Evolutionary conservation across 2,888 invertebrate species (phyloP), one percentile per base, ranked within the genome.

Genomic region (Cephus nigrinus): DNA sequence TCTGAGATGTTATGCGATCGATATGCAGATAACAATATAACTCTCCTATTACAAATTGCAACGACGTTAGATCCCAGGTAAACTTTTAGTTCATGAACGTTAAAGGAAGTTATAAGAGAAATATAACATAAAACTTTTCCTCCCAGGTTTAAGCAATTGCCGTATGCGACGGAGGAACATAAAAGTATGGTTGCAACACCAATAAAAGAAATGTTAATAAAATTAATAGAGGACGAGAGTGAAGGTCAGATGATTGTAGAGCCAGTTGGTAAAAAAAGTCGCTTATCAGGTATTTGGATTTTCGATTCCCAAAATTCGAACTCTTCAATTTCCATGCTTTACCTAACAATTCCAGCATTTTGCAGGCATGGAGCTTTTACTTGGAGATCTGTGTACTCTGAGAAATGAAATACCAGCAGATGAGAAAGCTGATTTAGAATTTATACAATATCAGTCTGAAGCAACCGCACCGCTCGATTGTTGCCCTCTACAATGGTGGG

Each of bases 401-500:
- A 87, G 87, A 75, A 77, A 82, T 40, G 89, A 88, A 69, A 91
- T 92, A 88, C 88, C 92, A 12, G 88, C 90, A 1, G 89, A 91
- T 76, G 92, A 92, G 78, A 91, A 91, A 76, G 92, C 92, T 0
- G 90, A 92, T 77, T 87, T 92, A 15, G 90, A 90, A 80, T 78
- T 89, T 69, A 85, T 84, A 9, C 88, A 88, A 76, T 90, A 89
- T 79, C 87, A 89, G 77, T 87, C 87, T 32, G 89, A 89, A 76
- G 81, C 82, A 30, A 86, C 85, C 23, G 89, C 89, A 30, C 80
- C 86, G 35, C 82, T 90, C 12, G 89, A 90, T 81, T 86, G 87
- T 68, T 88, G 88, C 76, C 89, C 90, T 12, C 78, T 89, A 32
- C 83, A 86, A 40, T 89, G 89, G 88, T 90, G 89, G 89, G 78